Evolutionary conservation across 2,888 invertebrate species (phyloP), one percentile per base, ranked within the genome.

Genomic region (Lapara coniferarum): DNA sequence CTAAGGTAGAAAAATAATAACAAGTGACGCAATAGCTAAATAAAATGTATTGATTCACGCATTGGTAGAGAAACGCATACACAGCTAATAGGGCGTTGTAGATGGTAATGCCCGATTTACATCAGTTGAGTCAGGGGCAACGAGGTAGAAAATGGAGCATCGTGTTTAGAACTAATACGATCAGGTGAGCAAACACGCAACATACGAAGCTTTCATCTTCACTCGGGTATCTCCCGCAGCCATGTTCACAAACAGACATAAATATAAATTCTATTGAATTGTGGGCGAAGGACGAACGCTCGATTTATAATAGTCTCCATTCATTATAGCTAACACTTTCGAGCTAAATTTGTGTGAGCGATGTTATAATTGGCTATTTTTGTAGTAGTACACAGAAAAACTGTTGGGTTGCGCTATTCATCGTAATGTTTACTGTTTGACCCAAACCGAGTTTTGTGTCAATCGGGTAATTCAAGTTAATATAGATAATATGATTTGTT

Each of bases 141-240:
- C 85, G 83, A 87, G 84, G 88, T 84, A 91, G 91, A 92, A 93
- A 92, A 90, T 90, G 89, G 88, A 89, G 89, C 90, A 82, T 81
- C 88, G 87, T 89, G 91, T 89, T 89, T 89, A 88, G 82, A 87
- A 88, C 90, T 93, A 91, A 92, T 92, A 88, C 90, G 93, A 92
- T 92, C 92, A 92, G 86, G 87, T 91, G 92, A 89, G 89, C 91
- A 91, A 92, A 91, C 89, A 90, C 89, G 88, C 86, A 88, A 63
- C 63, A 19, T 49, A 63, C 63, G 79, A 76, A 80, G 92, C 93
- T 93, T 93, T 93, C 92, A 93, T 93, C 93, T 93, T 90, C 91
- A 89, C 83, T 89, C 87, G 85, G 85, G 87, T 91, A 88, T 91
- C 85, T 87, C 86, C 79, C 78, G 74, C 72, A 80, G 84, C 80